Evolutionary conservation across 2,797 vertebrate genomes (phyloP), one percentile per base, ranked within the genome.

Genomic region (Chiroxiphia lanceolata): DNA sequence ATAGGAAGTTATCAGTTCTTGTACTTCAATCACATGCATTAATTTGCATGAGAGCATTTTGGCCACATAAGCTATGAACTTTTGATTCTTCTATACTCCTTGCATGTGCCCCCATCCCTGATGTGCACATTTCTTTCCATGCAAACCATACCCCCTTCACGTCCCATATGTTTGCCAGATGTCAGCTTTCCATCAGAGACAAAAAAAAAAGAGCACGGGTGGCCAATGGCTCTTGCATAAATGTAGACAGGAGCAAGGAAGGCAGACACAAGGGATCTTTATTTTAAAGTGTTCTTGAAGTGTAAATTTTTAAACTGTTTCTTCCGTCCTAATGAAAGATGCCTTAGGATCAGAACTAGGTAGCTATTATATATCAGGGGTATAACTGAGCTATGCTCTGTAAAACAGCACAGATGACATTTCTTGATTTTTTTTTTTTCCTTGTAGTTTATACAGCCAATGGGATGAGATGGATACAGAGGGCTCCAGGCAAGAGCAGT

Each of bases 201-300:
- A 29, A 33, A 64, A 69, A 15, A 12, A 36, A 60, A 15, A 51
- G 27, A 25, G 5, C 36, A 42, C 0, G 33, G 59, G 63, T 87
- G 38, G 70, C 79, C 6, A 0, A 6, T 3, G 17, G 50, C 23
- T 79, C 85, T 59, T 70, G 72, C 40, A 40, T 87, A 57, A 64
- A 26, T 7, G 8, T 22, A 60, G 53, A 31, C 68, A 80, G 60
- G 36, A 84, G 60, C 36, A 64, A 63, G 45, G 45, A 56, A 64
- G 36, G 34, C 42, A 51, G 74, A 86, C 57, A 87, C 79, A 96
- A 85, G 65, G 47, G 20, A 78, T 65, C 76, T 75, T 95, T 93
- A 56, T 77, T 87, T 68, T 71, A 17, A 68, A 89, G 16, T 38
- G 25, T 68, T 51, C 78, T 77, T 89, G 83, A 95, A 95, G 42